These are phyloP conservation scores for Hapalemur alaotrensis DNA, from an alignment of 2,797 vertebrate genomes.

Conservation along the genomic window DNA sequence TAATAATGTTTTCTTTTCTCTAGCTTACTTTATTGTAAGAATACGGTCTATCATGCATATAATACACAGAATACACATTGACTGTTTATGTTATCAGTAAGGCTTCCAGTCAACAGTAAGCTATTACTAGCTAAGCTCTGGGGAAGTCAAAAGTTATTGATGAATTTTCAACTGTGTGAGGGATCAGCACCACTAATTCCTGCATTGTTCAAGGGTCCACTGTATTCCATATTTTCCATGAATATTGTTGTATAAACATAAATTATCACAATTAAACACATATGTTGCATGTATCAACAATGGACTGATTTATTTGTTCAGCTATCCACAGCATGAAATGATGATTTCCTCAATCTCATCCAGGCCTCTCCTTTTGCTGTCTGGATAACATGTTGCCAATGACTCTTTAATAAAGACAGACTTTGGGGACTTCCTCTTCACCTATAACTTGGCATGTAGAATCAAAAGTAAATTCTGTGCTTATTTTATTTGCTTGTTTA, in stretches of 20 bases:
- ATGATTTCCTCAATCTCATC: not conserved
- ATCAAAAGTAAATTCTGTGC: not conserved
- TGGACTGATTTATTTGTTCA: not conserved
- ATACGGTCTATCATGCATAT: too few species aligned
- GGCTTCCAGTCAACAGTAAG: not conserved
- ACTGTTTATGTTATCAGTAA: too few species aligned
- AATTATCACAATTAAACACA: not conserved
- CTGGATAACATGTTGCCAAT: not conserved
- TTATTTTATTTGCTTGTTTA: slow-evolving; percentile 26
- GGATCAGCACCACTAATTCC: not conserved
- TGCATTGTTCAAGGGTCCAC: not conserved
- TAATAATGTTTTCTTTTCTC: not conserved
- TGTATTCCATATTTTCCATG: not conserved
- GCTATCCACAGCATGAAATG: not conserved
- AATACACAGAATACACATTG: too few species aligned
- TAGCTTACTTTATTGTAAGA: not conserved
- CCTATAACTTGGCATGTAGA: not conserved
- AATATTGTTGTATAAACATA: not conserved
- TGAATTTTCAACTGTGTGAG: not conserved
- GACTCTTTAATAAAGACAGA: not conserved
- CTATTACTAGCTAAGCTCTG: not conserved
- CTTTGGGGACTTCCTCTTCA: not conserved
- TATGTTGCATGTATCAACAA: not conserved
- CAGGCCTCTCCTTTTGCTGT: not conserved
- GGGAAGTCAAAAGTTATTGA: not conserved